Conservation (phyloP, 1,140 invertebrate genomes). For the Lepidurus apus region DNA sequence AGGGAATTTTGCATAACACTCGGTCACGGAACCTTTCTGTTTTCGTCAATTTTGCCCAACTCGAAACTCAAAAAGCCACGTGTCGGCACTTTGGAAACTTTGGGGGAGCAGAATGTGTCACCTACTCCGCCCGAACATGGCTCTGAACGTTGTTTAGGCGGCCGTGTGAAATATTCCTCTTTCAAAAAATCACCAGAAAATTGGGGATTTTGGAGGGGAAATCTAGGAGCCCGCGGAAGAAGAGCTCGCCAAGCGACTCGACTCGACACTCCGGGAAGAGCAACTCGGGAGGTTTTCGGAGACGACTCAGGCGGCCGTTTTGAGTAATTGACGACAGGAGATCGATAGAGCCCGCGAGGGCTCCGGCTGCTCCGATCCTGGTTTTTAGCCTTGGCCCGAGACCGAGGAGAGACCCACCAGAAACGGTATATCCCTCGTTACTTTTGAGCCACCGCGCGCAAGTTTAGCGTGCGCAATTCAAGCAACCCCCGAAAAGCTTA, state of each 20-base stretch:
- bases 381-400: constrained; percentile 17
- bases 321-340: neutral
- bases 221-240: neutral
- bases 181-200: no score
- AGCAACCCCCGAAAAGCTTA: neutral
- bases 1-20: neutral
- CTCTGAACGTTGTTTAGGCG: neutral
- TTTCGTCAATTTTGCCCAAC: neutral
- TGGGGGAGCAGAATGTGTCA: neutral
- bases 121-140: neutral
- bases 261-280: neutral
- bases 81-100: no score
- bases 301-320: constrained; percentile 1
- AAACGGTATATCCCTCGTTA: neutral
- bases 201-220: neutral
- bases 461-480: constrained; percentile 5
- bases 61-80: no score
- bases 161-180: neutral
- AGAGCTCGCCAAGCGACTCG: neutral
- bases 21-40: neutral
- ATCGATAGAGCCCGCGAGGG: constrained; percentile 16
- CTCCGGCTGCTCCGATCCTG: constrained; percentile 12
- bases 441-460: neutral
- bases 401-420: neutral
- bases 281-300: constrained; percentile 1